Conservation (phyloP, 2,113 vertebrate species). For the Piaya cayana region DNA sequence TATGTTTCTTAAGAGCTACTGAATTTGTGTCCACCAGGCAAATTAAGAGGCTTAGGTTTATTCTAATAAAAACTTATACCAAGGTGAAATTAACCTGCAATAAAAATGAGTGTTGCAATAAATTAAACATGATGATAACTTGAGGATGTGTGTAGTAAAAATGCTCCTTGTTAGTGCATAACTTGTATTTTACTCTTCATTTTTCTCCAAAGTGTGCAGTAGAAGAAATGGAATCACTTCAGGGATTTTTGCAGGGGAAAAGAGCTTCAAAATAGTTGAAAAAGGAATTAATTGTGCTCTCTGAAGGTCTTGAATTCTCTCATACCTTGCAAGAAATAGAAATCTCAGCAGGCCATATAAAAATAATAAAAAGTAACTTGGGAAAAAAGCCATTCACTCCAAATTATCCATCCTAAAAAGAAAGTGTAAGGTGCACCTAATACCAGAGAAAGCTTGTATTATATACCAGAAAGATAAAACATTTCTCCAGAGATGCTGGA, state of each 20-base stretch:
- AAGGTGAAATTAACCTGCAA: neutral
- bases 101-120: neutral
- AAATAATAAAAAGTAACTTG: neutral
- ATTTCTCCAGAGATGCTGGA: neutral
- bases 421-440: neutral
- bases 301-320: neutral
- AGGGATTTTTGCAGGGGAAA: accelerated
- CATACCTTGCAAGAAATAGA: neutral
- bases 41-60: neutral
- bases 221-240: neutral
- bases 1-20: neutral
- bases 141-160: neutral
- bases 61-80: neutral
- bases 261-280: neutral
- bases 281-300: neutral
- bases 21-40: neutral
- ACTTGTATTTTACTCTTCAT: neutral
- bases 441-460: neutral
- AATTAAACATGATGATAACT: neutral
- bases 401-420: neutral
- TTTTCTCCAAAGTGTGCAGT: neutral
- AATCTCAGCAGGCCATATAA: neutral
- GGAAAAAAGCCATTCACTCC: neutral
- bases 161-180: neutral
- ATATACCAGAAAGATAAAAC: neutral